phyloP scores from a whole-genome alignment of 37 sponge, comb jelly and placozoan species.

The Theonella swinhoei region DNA sequence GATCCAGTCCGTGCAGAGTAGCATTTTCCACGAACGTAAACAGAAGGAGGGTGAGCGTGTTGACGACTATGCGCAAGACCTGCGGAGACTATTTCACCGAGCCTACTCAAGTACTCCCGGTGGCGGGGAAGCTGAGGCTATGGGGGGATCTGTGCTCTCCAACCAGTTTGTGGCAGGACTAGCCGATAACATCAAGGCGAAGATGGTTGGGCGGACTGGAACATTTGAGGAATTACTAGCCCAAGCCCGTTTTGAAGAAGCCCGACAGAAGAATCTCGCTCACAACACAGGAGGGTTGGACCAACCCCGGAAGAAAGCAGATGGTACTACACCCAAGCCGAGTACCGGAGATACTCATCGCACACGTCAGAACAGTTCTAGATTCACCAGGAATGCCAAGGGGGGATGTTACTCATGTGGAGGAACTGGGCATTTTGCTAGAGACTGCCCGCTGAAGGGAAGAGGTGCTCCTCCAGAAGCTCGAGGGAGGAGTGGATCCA shows the following conservation, averaged over 20 bases:
- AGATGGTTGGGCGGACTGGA: slow-evolving; percentile 27
- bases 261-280: not conserved
- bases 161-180: slow-evolving; percentile 45
- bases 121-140: slow-evolving; percentile 29
- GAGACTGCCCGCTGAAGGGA: slow-evolving; percentile 4
- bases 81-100: slow-evolving; percentile 18
- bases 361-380: too few species aligned
- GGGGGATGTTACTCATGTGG: not conserved
- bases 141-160: slow-evolving; percentile 39
- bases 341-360: too few species aligned
- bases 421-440: slow-evolving; percentile 7
- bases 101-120: slow-evolving; percentile 25
- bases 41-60: slow-evolving; percentile 17
- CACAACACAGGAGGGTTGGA: not conserved
- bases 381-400: not conserved
- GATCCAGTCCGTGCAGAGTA: slow-evolving; percentile 45
- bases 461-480: slow-evolving; percentile 21
- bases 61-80: slow-evolving; percentile 47
- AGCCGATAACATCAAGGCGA: slow-evolving; percentile 6
- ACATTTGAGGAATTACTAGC: slow-evolving; percentile 24
- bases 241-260: slow-evolving; percentile 44
- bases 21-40: slow-evolving; percentile 34
- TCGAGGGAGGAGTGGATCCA: slow-evolving; percentile 3
- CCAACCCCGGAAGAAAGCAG: too few species aligned
- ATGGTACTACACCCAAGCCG: too few species aligned